Base-by-base conservation (phyloP, 2,888 invertebrate species). In the Tinea trinotella region DNA sequence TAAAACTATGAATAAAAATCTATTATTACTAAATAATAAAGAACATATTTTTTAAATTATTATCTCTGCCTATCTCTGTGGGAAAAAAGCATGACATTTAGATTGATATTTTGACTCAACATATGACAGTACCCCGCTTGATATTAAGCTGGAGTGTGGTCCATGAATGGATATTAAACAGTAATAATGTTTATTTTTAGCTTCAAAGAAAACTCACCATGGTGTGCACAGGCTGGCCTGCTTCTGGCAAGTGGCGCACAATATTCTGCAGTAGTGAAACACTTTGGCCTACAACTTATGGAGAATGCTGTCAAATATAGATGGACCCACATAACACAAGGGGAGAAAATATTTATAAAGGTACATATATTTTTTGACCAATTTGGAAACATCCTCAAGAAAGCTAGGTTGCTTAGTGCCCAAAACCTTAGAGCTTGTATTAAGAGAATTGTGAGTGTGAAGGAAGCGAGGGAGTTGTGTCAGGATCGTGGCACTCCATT, bases 271-370 rank as follows among this genome's bases (percentile, higher is more conserved):
- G 90, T 94, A 55, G 92, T 95, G 0, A 90, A 95, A 55, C 97
- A 97, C 71, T 96, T 97, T 82, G 98, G 97, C 0, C 84, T 98
- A 0, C 97, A 97, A 65, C 80, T 98, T 0, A 93, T 98, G 89
- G 97, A 98, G 71, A 93, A 97, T 67, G 94, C 94, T 54, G 93
- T 97, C 20, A 97, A 96, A 81, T 97, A 95, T 68, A 89, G 94
- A 57, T 98, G 97, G 98, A 94, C 94, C 57, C 92, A 93, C 63
- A 94, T 97, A 65, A 91, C 92, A 3, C 93, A 93, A 64, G 91
- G 91, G 55, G 95, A 97, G 66, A 97, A 97, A 76, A 86, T 95
- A 57, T 94, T 93, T 66, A 94, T 97, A 56, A 97, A 97, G 88
- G 90, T 90, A 71, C 64, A 59, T 57, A 46, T 36, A 5, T 9